Conservation (phyloP, 2,888 invertebrate species). For the Clivina fossor region DNA sequence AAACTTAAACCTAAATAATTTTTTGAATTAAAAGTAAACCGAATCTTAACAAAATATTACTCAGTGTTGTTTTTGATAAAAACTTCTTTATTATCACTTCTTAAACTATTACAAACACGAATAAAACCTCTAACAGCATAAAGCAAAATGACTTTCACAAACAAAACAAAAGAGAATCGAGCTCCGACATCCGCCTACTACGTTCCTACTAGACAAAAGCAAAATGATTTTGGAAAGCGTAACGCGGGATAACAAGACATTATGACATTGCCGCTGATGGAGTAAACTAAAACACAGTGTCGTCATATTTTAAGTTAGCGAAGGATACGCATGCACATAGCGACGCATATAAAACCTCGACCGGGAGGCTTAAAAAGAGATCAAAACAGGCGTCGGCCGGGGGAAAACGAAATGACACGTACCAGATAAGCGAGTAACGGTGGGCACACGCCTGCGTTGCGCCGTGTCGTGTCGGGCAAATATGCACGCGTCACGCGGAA, state of each 20-base stretch:
- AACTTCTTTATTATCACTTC: too few relatives aligned
- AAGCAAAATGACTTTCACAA: too few relatives aligned
- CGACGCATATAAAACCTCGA: slow-evolving; percentile 24
- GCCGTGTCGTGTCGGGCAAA: too few relatives aligned
- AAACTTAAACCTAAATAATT: background rate
- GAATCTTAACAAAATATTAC: too few relatives aligned
- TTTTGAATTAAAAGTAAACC: too few relatives aligned
- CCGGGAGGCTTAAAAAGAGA: slow-evolving; percentile 34
- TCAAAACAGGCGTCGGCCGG: slow-evolving; percentile 29
- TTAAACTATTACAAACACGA: too few relatives aligned
- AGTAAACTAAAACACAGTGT: slow-evolving; percentile 32
- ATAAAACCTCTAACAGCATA: too few relatives aligned
- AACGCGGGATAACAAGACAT: slow-evolving; percentile 26
- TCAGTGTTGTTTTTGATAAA: too few relatives aligned
- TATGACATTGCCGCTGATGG: slow-evolving; percentile 27
- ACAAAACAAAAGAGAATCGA: too few relatives aligned
- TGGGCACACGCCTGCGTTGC: too few relatives aligned
- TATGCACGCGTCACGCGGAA: slow-evolving; percentile 30
- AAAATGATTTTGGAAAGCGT: slow-evolving; percentile 21
- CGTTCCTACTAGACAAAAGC: too few relatives aligned
- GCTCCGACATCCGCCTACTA: too few relatives aligned
- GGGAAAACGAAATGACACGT: slow-evolving; percentile 33
- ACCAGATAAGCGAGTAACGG: slow-evolving; percentile 30
- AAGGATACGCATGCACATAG: slow-evolving; percentile 17
- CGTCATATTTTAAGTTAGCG: slow-evolving; percentile 30